Evolutionary conservation across 2,888 invertebrate species (phyloP), one percentile per base, ranked within the genome.

Genomic region (Thysanoteuthis rhombus): DNA sequence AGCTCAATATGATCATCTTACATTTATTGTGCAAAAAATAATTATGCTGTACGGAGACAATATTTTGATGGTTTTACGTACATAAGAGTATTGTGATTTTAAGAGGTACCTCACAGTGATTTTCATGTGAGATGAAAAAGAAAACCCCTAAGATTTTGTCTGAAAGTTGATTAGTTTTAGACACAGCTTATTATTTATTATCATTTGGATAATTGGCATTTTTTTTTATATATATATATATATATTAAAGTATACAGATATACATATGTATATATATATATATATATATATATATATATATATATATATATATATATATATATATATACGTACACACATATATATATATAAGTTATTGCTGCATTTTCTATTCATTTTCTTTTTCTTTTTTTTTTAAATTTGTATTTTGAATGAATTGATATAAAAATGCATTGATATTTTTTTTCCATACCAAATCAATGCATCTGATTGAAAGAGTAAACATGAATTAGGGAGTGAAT

Each of bases 1-100:
- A 92, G 92, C 92, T 92, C 92, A 92, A 45, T 92, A 45, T 45
- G 45, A 92, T 92, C 92, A 45, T 40, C 92, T 42, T 92, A n/a
- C 92, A 92, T 92, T 92, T 40, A 45, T 92, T 92, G 42, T 36
- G 36, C 75, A 36, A 75, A n/a, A 36, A 75, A 75, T 36, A 75
- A 75, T 75, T 75, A n/a, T 75, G 75, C 36, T 16, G 75, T 75
- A 75, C 16, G 16, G n/a, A 75, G 75, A 75, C 36, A 36, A n/a
- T 36, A 75, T n/a, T 36, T 19, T 75, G 75, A 36, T 75, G 75
- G 75, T 75, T 75, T 75, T n/a, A 16, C 75, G 19, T 75, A 75
- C 19, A 75, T 75, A 75, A 36, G 75, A 75, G 75, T 75, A 75
- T 75, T 75, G 75, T 75, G 75, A 75, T n/a, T 10, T 75, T 75